Conservation (phyloP, 2,113 vertebrate genomes). For the Percina caprodes region DNA sequence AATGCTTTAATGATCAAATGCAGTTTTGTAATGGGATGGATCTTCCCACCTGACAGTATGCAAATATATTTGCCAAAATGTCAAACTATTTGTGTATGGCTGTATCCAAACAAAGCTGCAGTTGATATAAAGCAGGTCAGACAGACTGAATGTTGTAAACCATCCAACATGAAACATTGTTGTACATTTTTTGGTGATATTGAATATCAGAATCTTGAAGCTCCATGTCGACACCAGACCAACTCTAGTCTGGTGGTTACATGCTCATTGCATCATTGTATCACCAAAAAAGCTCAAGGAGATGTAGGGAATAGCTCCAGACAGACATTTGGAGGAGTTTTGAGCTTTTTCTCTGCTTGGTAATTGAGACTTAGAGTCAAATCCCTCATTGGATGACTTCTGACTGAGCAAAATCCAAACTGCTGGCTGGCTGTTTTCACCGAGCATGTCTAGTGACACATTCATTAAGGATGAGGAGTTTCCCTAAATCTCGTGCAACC, state of each 20-base stretch:
- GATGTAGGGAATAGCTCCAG: neutral
- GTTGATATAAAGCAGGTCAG: neutral
- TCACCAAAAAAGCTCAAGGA: neutral
- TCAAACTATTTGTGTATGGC: neutral
- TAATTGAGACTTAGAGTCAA: slow-evolving; percentile 7
- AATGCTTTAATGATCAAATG: too few relatives aligned
- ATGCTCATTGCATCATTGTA: neutral
- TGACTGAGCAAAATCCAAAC: slow-evolving; percentile 18
- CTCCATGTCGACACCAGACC: neutral
- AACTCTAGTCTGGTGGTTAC: neutral
- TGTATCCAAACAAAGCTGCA: neutral
- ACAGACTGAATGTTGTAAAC: neutral
- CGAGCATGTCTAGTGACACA: neutral
- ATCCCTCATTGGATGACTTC: neutral
- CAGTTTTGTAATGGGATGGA: too few relatives aligned
- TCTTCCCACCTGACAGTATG: too few relatives aligned
- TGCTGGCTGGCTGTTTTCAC: slow-evolving; percentile 8
- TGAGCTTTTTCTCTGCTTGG: neutral
- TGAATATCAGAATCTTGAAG: neutral
- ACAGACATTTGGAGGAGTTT: neutral
- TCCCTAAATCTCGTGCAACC: slow-evolving; percentile 25
- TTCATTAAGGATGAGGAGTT: slow-evolving; percentile 17
- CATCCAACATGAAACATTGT: neutral
- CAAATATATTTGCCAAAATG: neutral
- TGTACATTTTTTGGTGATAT: slow-evolving; percentile 18